Conservation (phyloP, 2,888 invertebrate genomes). For the Diaperis boleti region DNA sequence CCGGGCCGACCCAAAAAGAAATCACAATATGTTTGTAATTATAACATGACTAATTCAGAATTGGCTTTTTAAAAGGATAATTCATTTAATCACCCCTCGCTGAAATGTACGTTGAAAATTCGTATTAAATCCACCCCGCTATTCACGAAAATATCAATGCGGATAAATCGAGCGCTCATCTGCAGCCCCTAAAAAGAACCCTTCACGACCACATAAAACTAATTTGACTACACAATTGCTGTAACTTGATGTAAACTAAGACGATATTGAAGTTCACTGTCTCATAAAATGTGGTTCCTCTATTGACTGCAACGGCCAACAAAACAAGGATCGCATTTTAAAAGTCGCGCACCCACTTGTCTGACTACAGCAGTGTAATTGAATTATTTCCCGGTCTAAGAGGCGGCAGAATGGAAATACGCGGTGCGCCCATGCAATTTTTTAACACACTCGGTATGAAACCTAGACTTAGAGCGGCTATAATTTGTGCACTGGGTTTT, state of each 20-base stretch:
- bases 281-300: constrained; percentile 2
- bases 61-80: neutral
- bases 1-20: no score
- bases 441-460: no score
- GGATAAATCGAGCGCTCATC: neutral
- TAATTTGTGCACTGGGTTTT: no score
- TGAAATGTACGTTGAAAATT: neutral
- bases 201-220: constrained; percentile 1
- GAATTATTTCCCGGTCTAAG: neutral
- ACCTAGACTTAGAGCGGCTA: no score
- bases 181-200: neutral
- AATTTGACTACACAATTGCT: constrained; percentile 5
- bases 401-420: neutral
- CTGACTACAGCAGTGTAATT: constrained; percentile 1
- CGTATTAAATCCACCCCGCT: neutral
- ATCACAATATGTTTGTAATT: no score
- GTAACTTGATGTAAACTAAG: neutral
- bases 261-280: constrained; percentile 4
- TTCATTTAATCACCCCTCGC: neutral
- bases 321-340: constrained; percentile 1
- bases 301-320: constrained; percentile 2
- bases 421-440: no score
- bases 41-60: no score
- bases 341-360: neutral
- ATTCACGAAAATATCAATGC: neutral